These are phyloP conservation scores for Amazonetta brasiliensis DNA, from an alignment of 2,797 vertebrate genomes.

Conservation along the genomic window DNA sequence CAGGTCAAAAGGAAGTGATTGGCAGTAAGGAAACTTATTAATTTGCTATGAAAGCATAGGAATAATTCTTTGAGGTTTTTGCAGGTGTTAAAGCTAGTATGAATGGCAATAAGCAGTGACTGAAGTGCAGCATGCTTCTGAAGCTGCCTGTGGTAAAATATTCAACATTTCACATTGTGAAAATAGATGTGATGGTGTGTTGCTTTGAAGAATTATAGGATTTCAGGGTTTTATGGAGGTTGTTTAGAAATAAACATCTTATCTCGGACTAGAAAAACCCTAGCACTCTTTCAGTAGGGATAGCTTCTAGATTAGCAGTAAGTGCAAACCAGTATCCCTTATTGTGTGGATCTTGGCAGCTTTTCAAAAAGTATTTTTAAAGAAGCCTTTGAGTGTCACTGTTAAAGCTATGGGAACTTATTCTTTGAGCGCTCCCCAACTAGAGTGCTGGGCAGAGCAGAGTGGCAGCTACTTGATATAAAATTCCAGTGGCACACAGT, in stretches of 20 bases:
- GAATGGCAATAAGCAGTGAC: neutral
- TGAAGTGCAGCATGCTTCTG: neutral
- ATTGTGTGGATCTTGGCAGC: neutral
- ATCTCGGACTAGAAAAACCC: neutral
- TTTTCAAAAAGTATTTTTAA: neutral
- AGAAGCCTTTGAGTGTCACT: neutral
- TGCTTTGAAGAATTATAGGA: neutral
- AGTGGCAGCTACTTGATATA: neutral
- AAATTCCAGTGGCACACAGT: slow-evolving; percentile 1
- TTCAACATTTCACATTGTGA: neutral
- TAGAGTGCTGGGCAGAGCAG: neutral
- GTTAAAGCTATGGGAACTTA: neutral
- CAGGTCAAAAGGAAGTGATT: neutral
- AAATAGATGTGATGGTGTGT: neutral
- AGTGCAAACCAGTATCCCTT: neutral
- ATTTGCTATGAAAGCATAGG: neutral
- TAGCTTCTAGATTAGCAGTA: neutral
- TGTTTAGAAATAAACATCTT: neutral
- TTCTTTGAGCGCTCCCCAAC: neutral
- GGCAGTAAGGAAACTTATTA: neutral
- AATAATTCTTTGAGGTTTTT: neutral
- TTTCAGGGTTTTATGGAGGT: neutral
- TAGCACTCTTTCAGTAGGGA: neutral
- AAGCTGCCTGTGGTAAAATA: neutral
- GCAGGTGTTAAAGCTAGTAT: neutral